Evolutionary conservation across 2,113 vertebrate species (phyloP).

Genomic region (Saguinus imperator): DNA sequence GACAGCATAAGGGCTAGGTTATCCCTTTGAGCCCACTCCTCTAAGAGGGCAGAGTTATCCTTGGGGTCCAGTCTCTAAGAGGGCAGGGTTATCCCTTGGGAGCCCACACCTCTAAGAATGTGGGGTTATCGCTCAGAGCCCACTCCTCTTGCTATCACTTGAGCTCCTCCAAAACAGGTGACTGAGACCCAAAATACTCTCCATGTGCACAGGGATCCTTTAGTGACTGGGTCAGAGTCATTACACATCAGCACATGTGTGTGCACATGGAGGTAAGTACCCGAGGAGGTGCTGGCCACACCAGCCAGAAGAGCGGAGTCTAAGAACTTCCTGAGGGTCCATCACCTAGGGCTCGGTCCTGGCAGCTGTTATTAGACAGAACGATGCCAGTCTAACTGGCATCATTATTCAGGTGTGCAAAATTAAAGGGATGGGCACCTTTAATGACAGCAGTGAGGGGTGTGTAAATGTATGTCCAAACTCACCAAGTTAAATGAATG

Average conservation of each 20-base stretch:
- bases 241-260: accelerated
- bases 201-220: background rate
- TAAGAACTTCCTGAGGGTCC: background rate
- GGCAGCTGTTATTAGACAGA: background rate
- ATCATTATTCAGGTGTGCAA: too few species aligned
- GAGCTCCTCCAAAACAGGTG: background rate
- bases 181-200: too few species aligned
- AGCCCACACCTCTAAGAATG: background rate
- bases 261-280: accelerated
- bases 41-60: too few species aligned
- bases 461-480: background rate
- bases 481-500: background rate
- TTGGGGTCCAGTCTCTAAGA: background rate
- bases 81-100: background rate
- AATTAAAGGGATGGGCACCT: background rate
- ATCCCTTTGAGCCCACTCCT: background rate
- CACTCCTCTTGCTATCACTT: background rate
- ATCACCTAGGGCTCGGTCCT: too few species aligned
- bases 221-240: background rate
- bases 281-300: background rate
- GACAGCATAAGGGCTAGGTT: background rate
- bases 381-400: accelerated
- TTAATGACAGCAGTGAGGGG: accelerated
- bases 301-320: background rate
- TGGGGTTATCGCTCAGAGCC: too few species aligned